Evolutionary conservation across 2,888 invertebrate genomes (phyloP).

Genomic region (Dilophus febrilis): DNA sequence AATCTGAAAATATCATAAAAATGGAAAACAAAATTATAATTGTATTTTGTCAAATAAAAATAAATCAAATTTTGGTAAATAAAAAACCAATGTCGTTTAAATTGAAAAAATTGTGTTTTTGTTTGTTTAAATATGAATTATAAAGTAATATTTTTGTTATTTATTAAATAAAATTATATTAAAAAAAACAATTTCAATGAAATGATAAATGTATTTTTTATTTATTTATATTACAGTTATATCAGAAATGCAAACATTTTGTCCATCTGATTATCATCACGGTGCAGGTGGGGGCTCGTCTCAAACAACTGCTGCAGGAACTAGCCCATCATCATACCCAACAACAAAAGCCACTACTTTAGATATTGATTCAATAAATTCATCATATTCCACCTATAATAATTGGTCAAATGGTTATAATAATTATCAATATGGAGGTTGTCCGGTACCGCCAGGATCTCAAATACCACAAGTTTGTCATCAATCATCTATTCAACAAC

Average conservation of each 20-base stretch:
- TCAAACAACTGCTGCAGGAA: conserved; percentile 19
- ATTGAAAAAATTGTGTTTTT: too few relatives aligned
- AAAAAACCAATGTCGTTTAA: too few relatives aligned
- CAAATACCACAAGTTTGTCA: conserved; percentile 25
- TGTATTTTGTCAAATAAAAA: too few relatives aligned
- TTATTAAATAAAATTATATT: neutral
- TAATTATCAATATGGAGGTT: conserved; percentile 48
- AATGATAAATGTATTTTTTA: too few relatives aligned
- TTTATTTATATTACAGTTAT: conserved; percentile 33
- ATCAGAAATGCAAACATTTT: conserved; percentile 37
- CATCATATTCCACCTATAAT: conserved; percentile 23
- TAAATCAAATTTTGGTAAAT: too few relatives aligned
- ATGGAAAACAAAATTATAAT: too few relatives aligned
- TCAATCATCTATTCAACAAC: too few relatives aligned
- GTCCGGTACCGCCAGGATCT: conserved; percentile 24
- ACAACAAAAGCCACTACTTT: conserved; percentile 17
- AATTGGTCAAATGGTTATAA: conserved; percentile 45
- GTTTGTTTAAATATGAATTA: too few relatives aligned
- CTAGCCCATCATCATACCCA: conserved; percentile 21
- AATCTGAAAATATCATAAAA: too few relatives aligned
- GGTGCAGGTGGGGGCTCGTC: conserved; percentile 3
- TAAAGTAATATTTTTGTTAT: too few relatives aligned
- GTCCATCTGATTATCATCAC: conserved; percentile 30
- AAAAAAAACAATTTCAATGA: too few relatives aligned
- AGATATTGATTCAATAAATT: conserved; percentile 24